A percentile compares a stretch with the other conserved stretches of the same genome.
phyloP scores from a whole-genome alignment of 2,888 invertebrate genomes.

The Pristionchus exspectatus region DNA sequence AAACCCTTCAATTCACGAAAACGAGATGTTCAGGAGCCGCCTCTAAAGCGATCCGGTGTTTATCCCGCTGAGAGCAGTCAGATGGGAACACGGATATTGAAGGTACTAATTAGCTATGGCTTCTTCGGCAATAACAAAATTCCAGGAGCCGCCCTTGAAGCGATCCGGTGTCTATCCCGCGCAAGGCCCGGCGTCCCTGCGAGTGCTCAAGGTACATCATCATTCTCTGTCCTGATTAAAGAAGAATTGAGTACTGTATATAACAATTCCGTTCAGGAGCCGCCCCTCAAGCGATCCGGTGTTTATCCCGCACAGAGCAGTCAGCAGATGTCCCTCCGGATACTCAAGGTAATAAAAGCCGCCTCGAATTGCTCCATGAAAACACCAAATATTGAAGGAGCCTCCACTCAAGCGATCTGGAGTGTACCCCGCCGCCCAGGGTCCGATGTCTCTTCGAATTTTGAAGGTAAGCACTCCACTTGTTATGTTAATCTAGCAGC shows the following conservation, averaged over 20 bases:
- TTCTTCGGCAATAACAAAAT: background rate
- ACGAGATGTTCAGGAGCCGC: constrained; percentile 19
- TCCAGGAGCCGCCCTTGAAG: constrained; percentile 32
- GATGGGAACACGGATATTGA: background rate
- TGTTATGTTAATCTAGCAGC: background rate
- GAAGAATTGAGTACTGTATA: background rate
- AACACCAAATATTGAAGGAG: constrained; percentile 20
- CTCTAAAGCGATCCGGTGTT: constrained; percentile 7
- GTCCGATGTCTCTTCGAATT: background rate
- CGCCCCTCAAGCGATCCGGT: constrained; percentile 29
- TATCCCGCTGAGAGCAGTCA: background rate
- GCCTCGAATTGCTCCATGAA: background rate
- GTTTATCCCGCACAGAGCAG: background rate
- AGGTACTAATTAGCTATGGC: background rate
- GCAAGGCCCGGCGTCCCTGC: background rate
- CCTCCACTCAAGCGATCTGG: constrained; percentile 36
- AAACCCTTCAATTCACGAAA: background rate
- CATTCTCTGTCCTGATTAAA: background rate
- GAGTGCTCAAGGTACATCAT: background rate
- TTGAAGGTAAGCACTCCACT: background rate
- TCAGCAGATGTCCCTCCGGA: background rate
- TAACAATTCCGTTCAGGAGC: background rate
- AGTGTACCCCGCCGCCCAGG: background rate
- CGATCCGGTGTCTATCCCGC: constrained; percentile 17
- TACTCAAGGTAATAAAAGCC: constrained; percentile 20